These are phyloP conservation scores for Apamea crenata DNA, from an alignment of 2,888 invertebrate species.

Conservation along the genomic window DNA sequence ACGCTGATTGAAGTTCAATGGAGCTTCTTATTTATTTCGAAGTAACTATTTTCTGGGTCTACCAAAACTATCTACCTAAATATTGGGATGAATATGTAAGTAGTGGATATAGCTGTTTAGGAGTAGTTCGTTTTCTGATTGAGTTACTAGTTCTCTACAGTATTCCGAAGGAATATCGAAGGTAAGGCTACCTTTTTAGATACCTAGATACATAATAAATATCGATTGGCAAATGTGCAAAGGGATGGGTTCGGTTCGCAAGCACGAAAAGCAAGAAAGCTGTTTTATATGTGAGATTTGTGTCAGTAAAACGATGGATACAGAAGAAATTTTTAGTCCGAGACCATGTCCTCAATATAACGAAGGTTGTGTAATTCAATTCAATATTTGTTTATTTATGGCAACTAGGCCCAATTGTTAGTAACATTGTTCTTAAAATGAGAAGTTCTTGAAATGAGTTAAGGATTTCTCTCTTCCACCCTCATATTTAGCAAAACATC, in stretches of 20 bases:
- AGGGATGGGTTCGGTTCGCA: background rate
- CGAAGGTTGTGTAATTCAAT: background rate
- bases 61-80: background rate
- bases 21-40: conserved; percentile 1
- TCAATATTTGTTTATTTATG: too few species aligned
- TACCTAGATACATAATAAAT: background rate
- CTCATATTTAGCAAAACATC: background rate
- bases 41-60: background rate
- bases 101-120: background rate
- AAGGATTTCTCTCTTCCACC: too few species aligned
- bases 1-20: conserved; percentile 21
- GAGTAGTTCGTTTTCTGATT: background rate
- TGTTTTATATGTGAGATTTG: background rate
- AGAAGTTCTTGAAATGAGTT: too few species aligned
- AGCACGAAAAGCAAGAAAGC: background rate
- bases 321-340: background rate
- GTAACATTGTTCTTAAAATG: too few species aligned
- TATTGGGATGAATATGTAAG: background rate
- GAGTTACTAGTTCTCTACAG: background rate
- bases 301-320: background rate
- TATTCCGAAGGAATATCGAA: background rate
- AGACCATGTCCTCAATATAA: background rate
- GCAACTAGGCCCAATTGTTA: too few species aligned
- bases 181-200: background rate
- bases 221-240: too few species aligned